Evolutionary conservation across 2,888 invertebrate genomes (phyloP).

Genomic region (Villa cingulata): DNA sequence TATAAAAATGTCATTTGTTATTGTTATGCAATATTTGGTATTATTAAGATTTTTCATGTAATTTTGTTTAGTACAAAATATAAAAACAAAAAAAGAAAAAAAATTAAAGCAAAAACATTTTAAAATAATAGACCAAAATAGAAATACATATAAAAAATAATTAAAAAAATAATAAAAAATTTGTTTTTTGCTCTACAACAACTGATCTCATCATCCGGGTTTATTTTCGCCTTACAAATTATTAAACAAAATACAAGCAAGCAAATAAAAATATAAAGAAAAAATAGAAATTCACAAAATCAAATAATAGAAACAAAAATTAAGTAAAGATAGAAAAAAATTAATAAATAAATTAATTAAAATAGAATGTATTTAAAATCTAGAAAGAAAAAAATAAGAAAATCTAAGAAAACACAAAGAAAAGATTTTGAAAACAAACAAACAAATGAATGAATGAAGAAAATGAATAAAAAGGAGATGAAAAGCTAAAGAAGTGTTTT

Average conservation of each 20-base stretch:
- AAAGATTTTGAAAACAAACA: too few relatives aligned
- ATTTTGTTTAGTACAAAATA: background rate
- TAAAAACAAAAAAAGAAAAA: background rate
- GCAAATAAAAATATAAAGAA: background rate
- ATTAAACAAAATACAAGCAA: constrained; percentile 4
- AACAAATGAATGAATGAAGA: background rate
- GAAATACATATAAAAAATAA: too few relatives aligned
- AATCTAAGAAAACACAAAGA: background rate
- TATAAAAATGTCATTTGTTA: too few relatives aligned
- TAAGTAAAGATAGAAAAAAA: too few relatives aligned
- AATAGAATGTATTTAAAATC: too few relatives aligned
- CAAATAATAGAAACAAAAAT: too few relatives aligned
- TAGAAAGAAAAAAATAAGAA: constrained; percentile 5
- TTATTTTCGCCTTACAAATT: constrained; percentile 32
- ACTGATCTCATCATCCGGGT: constrained; percentile 38
- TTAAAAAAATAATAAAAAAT: background rate
- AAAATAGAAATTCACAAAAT: too few relatives aligned
- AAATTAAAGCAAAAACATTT: background rate
- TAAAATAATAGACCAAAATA: too few relatives aligned
- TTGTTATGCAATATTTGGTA: background rate
- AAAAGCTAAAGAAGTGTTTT: too few relatives aligned
- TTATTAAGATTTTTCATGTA: too few relatives aligned
- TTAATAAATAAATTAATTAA: too few relatives aligned
- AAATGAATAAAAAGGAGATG: too few relatives aligned
- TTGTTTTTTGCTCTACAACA: constrained; percentile 20